Conservation (phyloP, 2,888 invertebrate species). For the Bombyx huttoni region DNA sequence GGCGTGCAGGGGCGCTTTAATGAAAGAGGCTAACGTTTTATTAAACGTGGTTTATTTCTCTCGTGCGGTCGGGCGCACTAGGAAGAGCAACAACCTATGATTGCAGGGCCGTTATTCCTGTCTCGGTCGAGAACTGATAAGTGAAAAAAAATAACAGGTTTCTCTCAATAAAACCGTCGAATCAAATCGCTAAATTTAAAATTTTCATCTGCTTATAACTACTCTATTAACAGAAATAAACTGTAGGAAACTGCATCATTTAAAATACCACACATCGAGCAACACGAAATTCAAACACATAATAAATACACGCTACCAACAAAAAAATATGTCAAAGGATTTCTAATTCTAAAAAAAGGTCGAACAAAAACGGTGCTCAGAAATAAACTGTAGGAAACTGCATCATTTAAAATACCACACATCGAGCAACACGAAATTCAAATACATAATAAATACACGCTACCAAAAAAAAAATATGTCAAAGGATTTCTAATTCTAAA, state of each 20-base stretch:
- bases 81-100: conserved; percentile 72
- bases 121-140: conserved; percentile 50
- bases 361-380: not conserved
- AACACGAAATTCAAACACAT: no score
- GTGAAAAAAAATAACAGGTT: not conserved
- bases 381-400: no score
- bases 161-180: not conserved
- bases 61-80: conserved; percentile 34
- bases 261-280: no score
- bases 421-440: no score
- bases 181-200: no score
- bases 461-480: not conserved
- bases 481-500: not conserved
- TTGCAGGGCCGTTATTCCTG: conserved; percentile 69
- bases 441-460: no score
- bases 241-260: no score
- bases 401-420: no score
- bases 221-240: no score
- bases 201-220: no score
- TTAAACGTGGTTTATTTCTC: conserved; percentile 32
- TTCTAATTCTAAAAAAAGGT: not conserved
- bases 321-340: not conserved
- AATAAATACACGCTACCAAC: no score
- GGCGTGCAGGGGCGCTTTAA: conserved; percentile 9
- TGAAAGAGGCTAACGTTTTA: conserved; percentile 2